Evolutionary conservation across 2,113 vertebrate species (phyloP).

Genomic region (Cinclus cinclus): DNA sequence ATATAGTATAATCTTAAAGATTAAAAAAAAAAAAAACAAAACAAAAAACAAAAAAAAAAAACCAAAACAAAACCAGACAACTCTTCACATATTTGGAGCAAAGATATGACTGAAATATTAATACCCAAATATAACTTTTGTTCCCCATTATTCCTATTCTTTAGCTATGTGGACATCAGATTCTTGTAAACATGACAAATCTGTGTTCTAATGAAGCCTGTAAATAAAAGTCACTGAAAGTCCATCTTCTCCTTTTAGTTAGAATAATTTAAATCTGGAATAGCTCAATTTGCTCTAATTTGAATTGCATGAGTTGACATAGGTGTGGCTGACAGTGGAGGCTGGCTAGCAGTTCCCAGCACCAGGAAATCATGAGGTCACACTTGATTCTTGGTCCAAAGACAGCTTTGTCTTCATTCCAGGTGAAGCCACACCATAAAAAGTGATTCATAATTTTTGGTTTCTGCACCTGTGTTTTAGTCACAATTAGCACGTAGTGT

Average conservation of each 20-base stretch:
- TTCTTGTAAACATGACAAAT: neutral
- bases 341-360: neutral
- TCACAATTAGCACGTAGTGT: neutral
- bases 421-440: slow-evolving; percentile 1
- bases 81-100: neutral
- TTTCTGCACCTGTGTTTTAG: neutral
- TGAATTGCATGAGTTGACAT: neutral
- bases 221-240: neutral
- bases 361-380: slow-evolving; percentile 20
- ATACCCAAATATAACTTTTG: neutral
- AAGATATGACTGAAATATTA: neutral
- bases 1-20: neutral
- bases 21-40: neutral
- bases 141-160: neutral
- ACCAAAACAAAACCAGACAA: too few species aligned
- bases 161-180: neutral
- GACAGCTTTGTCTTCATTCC: neutral
- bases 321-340: neutral
- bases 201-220: neutral
- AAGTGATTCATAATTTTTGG: neutral
- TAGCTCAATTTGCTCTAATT: neutral
- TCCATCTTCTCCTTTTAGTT: neutral
- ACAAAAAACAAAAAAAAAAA: too few species aligned
- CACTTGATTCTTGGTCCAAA: neutral
- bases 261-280: neutral